Conservation (phyloP, 23 tunicate genomes). For the Ascidia mentula region DNA sequence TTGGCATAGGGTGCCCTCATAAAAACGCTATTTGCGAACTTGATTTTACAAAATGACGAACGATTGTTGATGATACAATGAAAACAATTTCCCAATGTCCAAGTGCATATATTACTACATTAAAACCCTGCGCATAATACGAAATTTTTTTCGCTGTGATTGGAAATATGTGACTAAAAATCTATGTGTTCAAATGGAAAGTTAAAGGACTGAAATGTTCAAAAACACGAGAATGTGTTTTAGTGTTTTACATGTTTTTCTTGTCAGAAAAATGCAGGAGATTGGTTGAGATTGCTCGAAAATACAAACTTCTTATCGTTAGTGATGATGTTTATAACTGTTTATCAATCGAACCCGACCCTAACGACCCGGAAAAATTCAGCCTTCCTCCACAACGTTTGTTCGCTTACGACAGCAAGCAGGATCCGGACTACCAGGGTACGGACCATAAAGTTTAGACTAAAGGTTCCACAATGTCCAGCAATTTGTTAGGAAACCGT, state of each 20-base stretch:
- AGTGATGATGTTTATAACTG: constrained; percentile 56
- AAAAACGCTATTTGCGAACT: too few species aligned
- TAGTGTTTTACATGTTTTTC: constrained; percentile 9
- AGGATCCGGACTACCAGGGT: constrained; percentile 50
- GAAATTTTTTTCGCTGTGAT: not conserved
- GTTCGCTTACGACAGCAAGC: constrained; percentile 45
- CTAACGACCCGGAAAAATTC: not conserved
- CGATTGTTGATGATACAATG: too few species aligned
- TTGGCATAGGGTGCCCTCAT: too few species aligned
- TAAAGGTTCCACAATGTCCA: too few species aligned
- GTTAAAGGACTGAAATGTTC: not conserved
- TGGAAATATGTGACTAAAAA: not conserved
- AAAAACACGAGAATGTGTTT: too few species aligned
- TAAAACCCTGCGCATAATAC: too few species aligned
- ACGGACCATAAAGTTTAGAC: too few species aligned
- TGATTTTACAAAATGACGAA: too few species aligned
- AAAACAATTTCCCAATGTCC: too few species aligned
- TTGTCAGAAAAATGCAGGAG: constrained; percentile 41
- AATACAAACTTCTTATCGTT: constrained; percentile 43
- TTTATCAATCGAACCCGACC: constrained; percentile 25
- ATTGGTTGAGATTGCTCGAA: constrained; percentile 39
- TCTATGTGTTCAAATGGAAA: not conserved
- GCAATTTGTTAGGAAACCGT: too few species aligned
- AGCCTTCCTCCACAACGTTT: constrained; percentile 34
- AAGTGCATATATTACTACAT: too few species aligned